Base-by-base conservation (phyloP, 2,888 invertebrate genomes). In the Epirrhoe alternata region DNA sequence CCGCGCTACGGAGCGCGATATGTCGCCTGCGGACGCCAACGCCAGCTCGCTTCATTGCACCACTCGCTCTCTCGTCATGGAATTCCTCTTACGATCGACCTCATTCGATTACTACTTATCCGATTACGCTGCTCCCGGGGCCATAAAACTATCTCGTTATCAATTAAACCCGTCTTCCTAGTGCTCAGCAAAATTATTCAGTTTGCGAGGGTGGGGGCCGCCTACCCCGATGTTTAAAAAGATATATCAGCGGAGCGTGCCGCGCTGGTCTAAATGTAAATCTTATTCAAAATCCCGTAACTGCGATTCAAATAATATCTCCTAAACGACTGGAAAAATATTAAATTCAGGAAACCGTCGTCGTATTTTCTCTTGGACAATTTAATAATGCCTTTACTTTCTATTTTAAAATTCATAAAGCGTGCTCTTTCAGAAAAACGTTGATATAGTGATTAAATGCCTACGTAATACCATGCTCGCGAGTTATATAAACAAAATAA, bases 181-280 rank as follows among this genome's bases (percentile, higher is more conserved):
- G 53, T 61, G 49, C 61, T 68, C 63, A 59, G 61, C 57, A 64
- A 67, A 73, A 78, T 78, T 77, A 79, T 77, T 78, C 74, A 75
- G 69, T 61, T 70, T 58, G 65, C 55, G 68, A 70, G 68, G 72
- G 71, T 77, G 77, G 75, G 24, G 75, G 24, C 24, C 75, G 69
- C 60, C 67, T 64, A 63, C 63, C 64, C 71, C 69, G 70, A 75
- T 81, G 78, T 82, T 80, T 77, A 78, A 78, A 78, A 80, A 52
- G 47, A 35, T 63, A 52, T 80, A 78, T 78, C 70, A 68, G 70
- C 67, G 61, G 72, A 73, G 66, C 77, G 68, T 73, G 70, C 70
- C 70, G 64, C 70, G 73, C 64, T 59, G 75, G 71, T 72, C 72
- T 73, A 72, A 77, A 81, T 78, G 81, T 77, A 77, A 80, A 81